Evolutionary conservation across 1,140 invertebrate genomes (phyloP).

Genomic region (Cotesia glomerata): DNA sequence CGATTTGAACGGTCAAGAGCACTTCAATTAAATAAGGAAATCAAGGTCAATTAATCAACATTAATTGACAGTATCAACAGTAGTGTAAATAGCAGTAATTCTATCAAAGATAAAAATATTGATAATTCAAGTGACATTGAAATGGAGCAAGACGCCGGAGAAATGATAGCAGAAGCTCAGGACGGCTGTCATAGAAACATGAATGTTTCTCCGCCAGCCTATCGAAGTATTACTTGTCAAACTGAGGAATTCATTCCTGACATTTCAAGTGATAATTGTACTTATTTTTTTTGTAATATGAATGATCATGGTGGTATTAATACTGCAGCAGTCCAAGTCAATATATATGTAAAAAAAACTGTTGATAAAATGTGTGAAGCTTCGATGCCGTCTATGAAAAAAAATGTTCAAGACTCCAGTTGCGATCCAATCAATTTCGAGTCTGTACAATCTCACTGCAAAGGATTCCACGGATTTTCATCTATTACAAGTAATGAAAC

Average conservation of each 20-base stretch:
- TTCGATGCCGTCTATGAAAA: neutral
- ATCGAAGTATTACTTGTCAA: slow-evolving; percentile 22
- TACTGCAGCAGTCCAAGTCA: slow-evolving; percentile 29
- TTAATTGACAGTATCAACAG: neutral
- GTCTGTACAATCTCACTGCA: neutral
- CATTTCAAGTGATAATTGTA: neutral
- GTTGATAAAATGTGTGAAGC: slow-evolving; percentile 7
- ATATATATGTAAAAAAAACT: slow-evolving; percentile 16
- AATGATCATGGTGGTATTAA: slow-evolving; percentile 4
- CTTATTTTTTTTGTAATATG: slow-evolving; percentile 26
- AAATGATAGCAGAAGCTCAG: neutral
- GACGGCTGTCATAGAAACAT: neutral
- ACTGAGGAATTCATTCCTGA: slow-evolving; percentile 12
- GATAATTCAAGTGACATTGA: neutral
- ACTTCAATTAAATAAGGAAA: neutral
- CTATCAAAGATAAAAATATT: neutral
- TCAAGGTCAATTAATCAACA: neutral
- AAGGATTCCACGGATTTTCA: neutral
- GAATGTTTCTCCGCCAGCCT: too few relatives aligned
- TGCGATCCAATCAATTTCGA: slow-evolving; percentile 29
- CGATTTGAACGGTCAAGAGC: neutral
- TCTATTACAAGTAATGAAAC: neutral
- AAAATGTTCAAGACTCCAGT: slow-evolving; percentile 17
- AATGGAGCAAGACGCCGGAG: neutral
- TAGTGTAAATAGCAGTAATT: neutral